Conservation (phyloP, 2,888 invertebrate species). For the Masnerella sp. region DNA sequence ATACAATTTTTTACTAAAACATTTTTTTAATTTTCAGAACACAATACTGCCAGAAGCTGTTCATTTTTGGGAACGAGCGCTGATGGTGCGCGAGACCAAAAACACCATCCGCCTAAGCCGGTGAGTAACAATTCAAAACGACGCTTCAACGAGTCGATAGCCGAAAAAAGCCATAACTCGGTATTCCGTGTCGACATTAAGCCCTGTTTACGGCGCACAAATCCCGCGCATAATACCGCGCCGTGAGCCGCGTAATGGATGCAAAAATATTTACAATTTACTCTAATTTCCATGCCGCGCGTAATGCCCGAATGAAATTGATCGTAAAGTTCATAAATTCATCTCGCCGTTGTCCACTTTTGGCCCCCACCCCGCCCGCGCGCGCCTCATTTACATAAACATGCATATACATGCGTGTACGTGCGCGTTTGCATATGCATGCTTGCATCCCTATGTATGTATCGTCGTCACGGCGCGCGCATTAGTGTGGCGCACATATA, state of each 20-base stretch:
- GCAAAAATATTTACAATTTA: constrained; percentile 58
- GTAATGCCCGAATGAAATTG: constrained; percentile 51
- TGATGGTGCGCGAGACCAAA: constrained; percentile 92
- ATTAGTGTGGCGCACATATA: constrained; percentile 6
- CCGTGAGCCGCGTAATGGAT: constrained; percentile 40
- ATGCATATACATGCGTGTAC: constrained; percentile 8
- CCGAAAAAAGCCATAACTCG: no score
- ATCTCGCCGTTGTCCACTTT: constrained; percentile 45
- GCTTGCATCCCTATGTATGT: no score
- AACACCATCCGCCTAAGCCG: constrained; percentile 92
- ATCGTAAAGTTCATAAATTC: constrained; percentile 57
- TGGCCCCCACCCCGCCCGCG: neutral
- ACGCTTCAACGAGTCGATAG: no score
- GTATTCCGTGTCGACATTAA: no score
- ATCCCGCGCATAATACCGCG: constrained; percentile 37
- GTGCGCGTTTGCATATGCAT: constrained; percentile 22
- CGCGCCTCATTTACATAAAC: constrained; percentile 43
- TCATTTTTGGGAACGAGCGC: constrained; percentile 94
- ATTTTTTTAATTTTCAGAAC: constrained; percentile 81
- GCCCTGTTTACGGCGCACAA: constrained; percentile 45
- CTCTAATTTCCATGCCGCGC: constrained; percentile 54
- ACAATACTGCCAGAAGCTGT: constrained; percentile 94
- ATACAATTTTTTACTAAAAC: constrained; percentile 52
- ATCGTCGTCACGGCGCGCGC: constrained; percentile 4
- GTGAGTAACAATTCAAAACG: no score